Evolutionary conservation across 2,888 invertebrate species (phyloP), one percentile per base, ranked within the genome.

Genomic region (Antheraea assamensis): DNA sequence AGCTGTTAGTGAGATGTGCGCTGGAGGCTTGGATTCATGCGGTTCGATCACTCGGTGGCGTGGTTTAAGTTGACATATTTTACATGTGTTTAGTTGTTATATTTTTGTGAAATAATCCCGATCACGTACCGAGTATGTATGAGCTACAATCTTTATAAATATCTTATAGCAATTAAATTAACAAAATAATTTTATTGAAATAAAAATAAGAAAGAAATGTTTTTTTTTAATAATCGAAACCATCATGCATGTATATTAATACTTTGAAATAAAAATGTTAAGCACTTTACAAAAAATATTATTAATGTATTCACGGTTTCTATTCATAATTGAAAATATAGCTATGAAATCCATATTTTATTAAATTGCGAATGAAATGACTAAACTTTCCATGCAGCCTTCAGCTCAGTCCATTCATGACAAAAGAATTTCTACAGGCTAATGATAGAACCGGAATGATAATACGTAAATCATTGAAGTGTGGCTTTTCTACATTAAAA

Each of bases 1-100:
- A 94, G 94, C 94, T 94, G 93, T 92, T 87, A 88, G 93, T 94
- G 93, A 93, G 91, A 92, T 94, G 93, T 93, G 93, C 92, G 92
- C 93, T 92, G 91, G 93, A 93, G 93, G 92, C 92, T 92, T 90
- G 90, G 92, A 91, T 90, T 90, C 94, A 94, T 94, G 93, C 94
- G 93, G 87, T 90, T 93, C 93, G 88, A 92, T 94, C 94, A 94
- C 94, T 94, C 94, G 94, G 94, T 94, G 94, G 94, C 94, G 94
- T 95, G 95, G 94, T 93, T 90, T 90, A 90, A 90, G 90, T 89
- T 88, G 88, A 83, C 88, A 84, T 89, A 91, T 89, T 89, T 86
- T 91, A 93, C 91, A 91, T 90, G 93, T 93, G 92, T 92, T 82
- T 24, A 24, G 8, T 58, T 24, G 58, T 58, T 24, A 24, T 24